Evolutionary conservation across 2,888 invertebrate genomes (phyloP).

Genomic region (Gandaritis pyraliata): DNA sequence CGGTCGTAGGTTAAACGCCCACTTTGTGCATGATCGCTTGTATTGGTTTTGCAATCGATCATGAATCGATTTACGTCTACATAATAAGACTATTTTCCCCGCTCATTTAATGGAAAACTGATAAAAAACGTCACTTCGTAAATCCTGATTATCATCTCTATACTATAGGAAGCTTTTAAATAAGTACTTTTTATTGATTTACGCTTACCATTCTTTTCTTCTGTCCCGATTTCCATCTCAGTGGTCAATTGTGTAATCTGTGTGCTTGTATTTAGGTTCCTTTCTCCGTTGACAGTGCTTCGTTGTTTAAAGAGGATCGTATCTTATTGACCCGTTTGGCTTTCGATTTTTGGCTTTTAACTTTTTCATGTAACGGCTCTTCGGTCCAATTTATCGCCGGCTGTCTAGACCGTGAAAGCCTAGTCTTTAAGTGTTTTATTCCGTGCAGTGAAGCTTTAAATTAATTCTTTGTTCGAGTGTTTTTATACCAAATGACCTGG

Average conservation of each 20-base stretch:
- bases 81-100: background rate
- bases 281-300: slow-evolving; percentile 54
- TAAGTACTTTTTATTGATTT: slow-evolving; percentile 52
- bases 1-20: slow-evolving; percentile 79
- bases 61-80: slow-evolving; percentile 55
- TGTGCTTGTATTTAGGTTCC: slow-evolving; percentile 54
- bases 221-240: slow-evolving; percentile 51
- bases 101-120: background rate
- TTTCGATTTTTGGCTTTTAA: slow-evolving; percentile 59
- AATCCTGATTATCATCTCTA: slow-evolving; percentile 21
- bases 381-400: slow-evolving; percentile 53
- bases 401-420: slow-evolving; percentile 24
- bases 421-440: slow-evolving; percentile 25
- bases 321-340: slow-evolving; percentile 60
- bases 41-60: slow-evolving; percentile 79
- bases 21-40: slow-evolving; percentile 78
- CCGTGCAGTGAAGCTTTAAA: slow-evolving; percentile 3
- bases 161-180: slow-evolving; percentile 53
- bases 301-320: slow-evolving; percentile 58
- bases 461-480: background rate
- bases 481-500: background rate
- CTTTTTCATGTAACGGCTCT: slow-evolving; percentile 64
- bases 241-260: slow-evolving; percentile 54
- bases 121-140: slow-evolving; percentile 13
- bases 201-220: slow-evolving; percentile 48